phyloP scores from a whole-genome alignment of 2,888 invertebrate species.

The Peribatodes rhomboidaria region DNA sequence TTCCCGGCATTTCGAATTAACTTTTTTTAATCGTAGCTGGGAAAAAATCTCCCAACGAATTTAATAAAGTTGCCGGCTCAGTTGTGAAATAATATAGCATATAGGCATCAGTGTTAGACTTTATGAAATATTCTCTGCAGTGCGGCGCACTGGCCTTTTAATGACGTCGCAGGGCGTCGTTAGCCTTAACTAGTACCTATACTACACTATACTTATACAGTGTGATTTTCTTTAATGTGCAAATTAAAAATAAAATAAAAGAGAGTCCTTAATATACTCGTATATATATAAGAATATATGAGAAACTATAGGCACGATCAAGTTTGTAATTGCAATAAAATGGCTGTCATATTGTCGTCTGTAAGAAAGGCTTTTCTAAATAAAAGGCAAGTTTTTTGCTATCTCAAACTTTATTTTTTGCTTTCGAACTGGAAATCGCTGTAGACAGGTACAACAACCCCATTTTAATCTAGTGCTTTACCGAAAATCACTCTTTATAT shows the following conservation, averaged over 20 bases:
- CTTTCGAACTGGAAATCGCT: too few species aligned
- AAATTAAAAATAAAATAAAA: too few species aligned
- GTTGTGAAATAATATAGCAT: conserved; percentile 35
- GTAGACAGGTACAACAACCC: not conserved
- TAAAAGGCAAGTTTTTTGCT: too few species aligned
- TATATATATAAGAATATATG: too few species aligned
- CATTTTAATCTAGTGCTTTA: not conserved
- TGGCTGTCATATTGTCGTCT: too few species aligned
- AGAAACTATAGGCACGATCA: too few species aligned
- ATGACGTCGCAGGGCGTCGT: conserved; percentile 62
- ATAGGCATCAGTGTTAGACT: conserved; percentile 24
- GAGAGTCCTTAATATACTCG: too few species aligned
- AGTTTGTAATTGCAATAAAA: too few species aligned
- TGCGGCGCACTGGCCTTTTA: conserved; percentile 59
- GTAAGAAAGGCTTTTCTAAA: too few species aligned
- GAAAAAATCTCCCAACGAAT: conserved; percentile 17
- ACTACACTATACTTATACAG: not conserved
- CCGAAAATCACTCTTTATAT: not conserved
- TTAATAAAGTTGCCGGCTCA: conserved; percentile 27
- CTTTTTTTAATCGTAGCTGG: conserved; percentile 10
- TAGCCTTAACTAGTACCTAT: not conserved
- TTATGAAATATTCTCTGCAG: conserved; percentile 48
- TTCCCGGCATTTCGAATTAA: conserved; percentile 13
- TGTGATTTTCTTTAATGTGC: not conserved
- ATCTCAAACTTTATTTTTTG: too few species aligned